Conservation (phyloP, 2,113 vertebrate genomes). For the Podarcis raffonei region DNA sequence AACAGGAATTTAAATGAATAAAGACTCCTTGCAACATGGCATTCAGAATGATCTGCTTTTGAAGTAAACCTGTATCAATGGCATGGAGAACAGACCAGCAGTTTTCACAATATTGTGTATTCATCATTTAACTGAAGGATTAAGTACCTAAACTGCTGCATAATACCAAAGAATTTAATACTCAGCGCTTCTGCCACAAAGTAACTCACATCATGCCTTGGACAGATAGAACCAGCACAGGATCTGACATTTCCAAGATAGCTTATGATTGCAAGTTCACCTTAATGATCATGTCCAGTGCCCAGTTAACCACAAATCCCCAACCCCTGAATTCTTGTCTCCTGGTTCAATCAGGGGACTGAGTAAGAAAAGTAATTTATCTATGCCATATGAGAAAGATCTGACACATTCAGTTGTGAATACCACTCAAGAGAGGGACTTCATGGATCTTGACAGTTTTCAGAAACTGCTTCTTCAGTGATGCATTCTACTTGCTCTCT, state of each 20-base stretch:
- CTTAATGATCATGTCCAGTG: neutral
- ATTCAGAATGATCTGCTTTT: neutral
- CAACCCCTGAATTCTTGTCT: no score
- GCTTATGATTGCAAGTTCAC: neutral
- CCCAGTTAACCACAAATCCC: neutral
- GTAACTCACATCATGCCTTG: neutral
- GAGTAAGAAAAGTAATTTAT: neutral
- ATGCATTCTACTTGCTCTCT: neutral
- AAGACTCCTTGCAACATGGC: neutral
- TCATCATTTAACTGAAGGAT: neutral
- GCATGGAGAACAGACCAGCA: neutral
- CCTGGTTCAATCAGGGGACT: neutral
- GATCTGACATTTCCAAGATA: neutral
- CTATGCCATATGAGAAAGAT: neutral
- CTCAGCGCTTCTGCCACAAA: neutral
- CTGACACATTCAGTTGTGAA: neutral
- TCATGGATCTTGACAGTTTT: neutral
- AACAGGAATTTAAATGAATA: neutral
- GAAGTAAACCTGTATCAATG: neutral
- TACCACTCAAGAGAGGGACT: neutral
- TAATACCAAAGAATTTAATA: neutral
- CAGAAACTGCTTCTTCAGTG: neutral
- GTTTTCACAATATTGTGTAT: neutral
- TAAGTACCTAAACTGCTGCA: neutral
- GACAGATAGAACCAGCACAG: neutral